These are phyloP conservation scores for Coracopsis vasa DNA, from an alignment of 2,113 vertebrate species.

Conservation along the genomic window DNA sequence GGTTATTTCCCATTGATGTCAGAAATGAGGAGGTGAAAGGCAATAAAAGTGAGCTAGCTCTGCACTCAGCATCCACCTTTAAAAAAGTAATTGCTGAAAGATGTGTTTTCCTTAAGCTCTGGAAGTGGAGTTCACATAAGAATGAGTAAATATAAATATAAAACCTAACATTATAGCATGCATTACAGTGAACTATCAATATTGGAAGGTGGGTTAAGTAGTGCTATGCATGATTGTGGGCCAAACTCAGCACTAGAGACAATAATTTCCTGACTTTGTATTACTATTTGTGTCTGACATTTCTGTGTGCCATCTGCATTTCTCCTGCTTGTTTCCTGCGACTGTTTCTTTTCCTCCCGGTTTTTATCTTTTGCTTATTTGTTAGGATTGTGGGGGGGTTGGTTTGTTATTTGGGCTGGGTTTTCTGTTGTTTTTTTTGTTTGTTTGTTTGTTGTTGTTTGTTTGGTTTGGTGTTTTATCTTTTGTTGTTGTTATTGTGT, in stretches of 20 bases:
- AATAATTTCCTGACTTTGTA: slow-evolving; percentile 45
- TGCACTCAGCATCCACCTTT: not conserved
- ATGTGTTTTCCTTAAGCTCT: not conserved
- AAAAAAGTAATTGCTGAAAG: not conserved
- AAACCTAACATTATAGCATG: not conserved
- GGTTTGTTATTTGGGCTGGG: not conserved
- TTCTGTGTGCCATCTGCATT: not conserved
- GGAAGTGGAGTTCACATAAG: not conserved
- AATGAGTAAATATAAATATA: not conserved
- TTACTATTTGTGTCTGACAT: slow-evolving; percentile 45
- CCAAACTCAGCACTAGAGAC: not conserved
- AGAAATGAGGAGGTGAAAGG: not conserved
- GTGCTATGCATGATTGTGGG: not conserved
- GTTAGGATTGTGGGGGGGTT: not conserved
- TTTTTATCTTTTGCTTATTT: slow-evolving; percentile 3
- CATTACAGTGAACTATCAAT: not conserved
- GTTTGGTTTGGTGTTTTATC: too few species aligned
- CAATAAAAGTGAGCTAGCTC: not conserved
- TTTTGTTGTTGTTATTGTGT: not conserved
- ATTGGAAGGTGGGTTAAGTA: not conserved
- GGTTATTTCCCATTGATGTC: not conserved
- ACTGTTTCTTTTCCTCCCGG: slow-evolving; percentile 15
- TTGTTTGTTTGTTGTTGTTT: not conserved
- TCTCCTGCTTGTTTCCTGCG: slow-evolving; percentile 41
- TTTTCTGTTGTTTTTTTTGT: too few species aligned